These are phyloP conservation scores for Hanleya hanleyi DNA, from an alignment of 2,888 invertebrate genomes.

Conservation along the genomic window DNA sequence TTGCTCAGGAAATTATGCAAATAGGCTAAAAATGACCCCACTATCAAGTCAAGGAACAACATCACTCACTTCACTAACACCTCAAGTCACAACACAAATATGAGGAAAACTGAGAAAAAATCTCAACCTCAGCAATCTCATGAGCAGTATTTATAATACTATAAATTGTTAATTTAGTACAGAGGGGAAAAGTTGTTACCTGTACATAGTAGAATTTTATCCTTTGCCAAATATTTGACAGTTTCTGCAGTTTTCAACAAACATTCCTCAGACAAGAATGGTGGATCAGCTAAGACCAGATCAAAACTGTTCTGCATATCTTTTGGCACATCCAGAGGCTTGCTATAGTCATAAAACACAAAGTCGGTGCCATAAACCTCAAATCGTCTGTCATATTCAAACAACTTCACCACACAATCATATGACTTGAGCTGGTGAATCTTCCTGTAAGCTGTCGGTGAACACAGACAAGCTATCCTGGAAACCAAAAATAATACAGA, in stretches of 20 bases:
- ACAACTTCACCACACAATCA: conserved; percentile 60
- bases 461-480: conserved; percentile 87
- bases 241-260: conserved; percentile 87
- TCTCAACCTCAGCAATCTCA: too few species aligned
- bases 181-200: too few species aligned
- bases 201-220: conserved; percentile 89
- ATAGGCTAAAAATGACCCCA: too few species aligned
- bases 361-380: conserved; percentile 85
- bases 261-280: conserved; percentile 95
- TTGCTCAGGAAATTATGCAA: too few species aligned
- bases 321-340: conserved; percentile 81
- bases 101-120: too few species aligned
- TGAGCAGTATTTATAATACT: too few species aligned
- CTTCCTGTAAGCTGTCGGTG: conserved; percentile 86
- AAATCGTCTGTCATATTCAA: conserved; percentile 92
- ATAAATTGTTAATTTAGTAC: too few species aligned
- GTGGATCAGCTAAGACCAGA: conserved; percentile 93
- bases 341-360: conserved; percentile 90
- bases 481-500: conserved; percentile 30
- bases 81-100: too few species aligned
- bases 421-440: conserved; percentile 60
- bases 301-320: conserved; percentile 80
- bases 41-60: too few species aligned
- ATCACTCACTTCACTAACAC: too few species aligned
- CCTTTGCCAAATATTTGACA: conserved; percentile 82